Percentiles rank a stretch among this genome's conserved stretches.
These are phyloP conservation scores for Fistularia tabacaria DNA, from an alignment of 2,797 vertebrate species.

Conservation along the genomic window DNA sequence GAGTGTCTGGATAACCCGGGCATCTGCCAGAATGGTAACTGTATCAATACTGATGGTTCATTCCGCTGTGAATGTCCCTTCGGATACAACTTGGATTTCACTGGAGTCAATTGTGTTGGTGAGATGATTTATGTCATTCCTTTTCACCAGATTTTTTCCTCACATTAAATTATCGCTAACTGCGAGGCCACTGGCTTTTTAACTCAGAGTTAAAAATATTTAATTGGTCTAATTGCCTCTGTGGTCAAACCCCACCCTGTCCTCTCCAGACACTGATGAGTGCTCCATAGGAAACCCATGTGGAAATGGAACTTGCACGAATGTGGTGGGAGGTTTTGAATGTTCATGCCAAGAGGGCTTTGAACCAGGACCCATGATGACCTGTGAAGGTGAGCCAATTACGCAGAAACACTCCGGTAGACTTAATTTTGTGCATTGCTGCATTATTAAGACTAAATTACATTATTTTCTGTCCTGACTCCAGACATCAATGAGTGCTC, in stretches of 20 bases:
- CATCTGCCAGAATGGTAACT: slow-evolving; percentile 85
- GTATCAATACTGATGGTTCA: slow-evolving; percentile 93
- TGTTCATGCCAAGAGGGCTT: slow-evolving; percentile 90
- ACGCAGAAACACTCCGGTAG: not conserved
- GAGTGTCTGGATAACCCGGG: slow-evolving; percentile 89
- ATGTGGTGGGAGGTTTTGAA: slow-evolving; percentile 89
- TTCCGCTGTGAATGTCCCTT: slow-evolving; percentile 96
- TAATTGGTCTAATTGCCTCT: slow-evolving; percentile 14
- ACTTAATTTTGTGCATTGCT: not conserved
- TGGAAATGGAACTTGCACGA: slow-evolving; percentile 89
- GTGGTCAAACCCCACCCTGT: not conserved
- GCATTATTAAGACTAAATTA: not conserved
- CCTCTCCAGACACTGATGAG: slow-evolving; percentile 84
- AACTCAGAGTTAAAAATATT: slow-evolving; percentile 2
- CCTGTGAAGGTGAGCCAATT: slow-evolving; percentile 82
- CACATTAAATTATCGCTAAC: not conserved
- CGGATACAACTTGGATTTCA: slow-evolving; percentile 90
- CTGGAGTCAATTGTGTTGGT: slow-evolving; percentile 89
- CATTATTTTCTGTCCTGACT: slow-evolving; percentile 2
- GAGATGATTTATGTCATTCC: slow-evolving; percentile 44
- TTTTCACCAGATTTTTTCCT: too few relatives aligned
- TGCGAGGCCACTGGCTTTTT: slow-evolving; percentile 13
- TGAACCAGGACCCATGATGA: slow-evolving; percentile 91
- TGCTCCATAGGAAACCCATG: slow-evolving; percentile 91
- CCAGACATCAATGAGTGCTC: slow-evolving; percentile 91